These are phyloP conservation scores for Alca torda DNA, from an alignment of 2,797 vertebrate genomes.

Conservation along the genomic window DNA sequence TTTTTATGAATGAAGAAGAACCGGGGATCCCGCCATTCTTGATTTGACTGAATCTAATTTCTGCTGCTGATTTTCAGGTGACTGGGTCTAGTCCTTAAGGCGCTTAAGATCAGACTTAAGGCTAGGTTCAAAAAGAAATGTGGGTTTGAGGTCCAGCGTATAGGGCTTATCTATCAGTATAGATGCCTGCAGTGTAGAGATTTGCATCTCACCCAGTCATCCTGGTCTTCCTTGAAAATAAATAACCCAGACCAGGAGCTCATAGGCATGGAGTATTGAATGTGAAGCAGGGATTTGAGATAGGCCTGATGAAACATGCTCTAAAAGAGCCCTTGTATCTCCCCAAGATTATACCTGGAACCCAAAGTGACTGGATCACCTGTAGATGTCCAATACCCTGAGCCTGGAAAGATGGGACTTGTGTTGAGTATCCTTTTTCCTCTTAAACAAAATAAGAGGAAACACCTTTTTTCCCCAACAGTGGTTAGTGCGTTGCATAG, in stretches of 20 bases:
- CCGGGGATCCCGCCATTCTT: neutral
- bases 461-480: accelerated
- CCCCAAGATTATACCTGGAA: too few relatives aligned
- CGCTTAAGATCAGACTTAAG: neutral
- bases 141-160: neutral
- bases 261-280: neutral
- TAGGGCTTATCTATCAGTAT: neutral
- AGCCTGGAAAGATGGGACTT: neutral
- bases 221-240: neutral
- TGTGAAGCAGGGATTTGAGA: neutral
- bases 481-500: neutral
- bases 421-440: neutral
- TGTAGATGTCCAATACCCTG: neutral
- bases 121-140: neutral
- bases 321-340: neutral
- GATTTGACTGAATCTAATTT: neutral
- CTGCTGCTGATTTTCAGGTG: neutral
- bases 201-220: neutral
- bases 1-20: neutral
- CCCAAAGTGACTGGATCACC: neutral
- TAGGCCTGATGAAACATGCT: neutral
- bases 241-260: neutral
- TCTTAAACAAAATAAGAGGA: neutral
- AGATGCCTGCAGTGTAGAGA: neutral
- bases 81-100: neutral